Percentiles rank a stretch among this genome's conserved stretches.
phyloP scores from a whole-genome alignment of 2,113 vertebrate genomes.

The Machaerirhynchus nigripectus region DNA sequence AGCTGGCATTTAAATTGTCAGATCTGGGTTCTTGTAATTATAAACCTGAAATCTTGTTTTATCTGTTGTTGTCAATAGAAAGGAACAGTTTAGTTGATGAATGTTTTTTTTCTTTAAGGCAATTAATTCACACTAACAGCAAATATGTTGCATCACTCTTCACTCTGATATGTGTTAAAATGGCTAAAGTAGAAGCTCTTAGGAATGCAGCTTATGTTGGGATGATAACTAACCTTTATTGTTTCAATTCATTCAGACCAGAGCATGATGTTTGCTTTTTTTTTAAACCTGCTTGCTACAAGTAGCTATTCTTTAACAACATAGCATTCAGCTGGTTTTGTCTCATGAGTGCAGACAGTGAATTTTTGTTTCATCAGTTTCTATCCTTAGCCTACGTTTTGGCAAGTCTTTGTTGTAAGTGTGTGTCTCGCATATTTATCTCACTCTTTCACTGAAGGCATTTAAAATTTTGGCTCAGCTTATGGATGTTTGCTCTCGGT shows the following conservation, averaged over 20 bases:
- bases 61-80: not conserved
- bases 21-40: not conserved
- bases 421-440: not conserved
- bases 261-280: not conserved
- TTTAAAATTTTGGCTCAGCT: constrained; percentile 51
- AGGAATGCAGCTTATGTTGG: not conserved
- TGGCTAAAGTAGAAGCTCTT: not conserved
- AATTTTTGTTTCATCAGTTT: constrained; percentile 15
- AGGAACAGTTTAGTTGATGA: not conserved
- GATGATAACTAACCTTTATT: not conserved
- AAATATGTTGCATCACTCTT: not conserved
- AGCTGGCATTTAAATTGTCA: not conserved
- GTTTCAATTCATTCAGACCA: not conserved
- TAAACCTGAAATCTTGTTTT: not conserved
- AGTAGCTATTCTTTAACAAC: not conserved
- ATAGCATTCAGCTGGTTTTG: constrained; percentile 1
- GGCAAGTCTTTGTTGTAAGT: constrained; percentile 40
- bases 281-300: not conserved
- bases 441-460: constrained; percentile 47
- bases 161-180: not conserved
- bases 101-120: not conserved
- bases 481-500: constrained; percentile 56
- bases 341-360: constrained; percentile 6
- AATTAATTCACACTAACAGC: not conserved
- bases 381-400: constrained; percentile 10